phyloP scores from a whole-genome alignment of 2,888 invertebrate species.

The Cantharis rustica region DNA sequence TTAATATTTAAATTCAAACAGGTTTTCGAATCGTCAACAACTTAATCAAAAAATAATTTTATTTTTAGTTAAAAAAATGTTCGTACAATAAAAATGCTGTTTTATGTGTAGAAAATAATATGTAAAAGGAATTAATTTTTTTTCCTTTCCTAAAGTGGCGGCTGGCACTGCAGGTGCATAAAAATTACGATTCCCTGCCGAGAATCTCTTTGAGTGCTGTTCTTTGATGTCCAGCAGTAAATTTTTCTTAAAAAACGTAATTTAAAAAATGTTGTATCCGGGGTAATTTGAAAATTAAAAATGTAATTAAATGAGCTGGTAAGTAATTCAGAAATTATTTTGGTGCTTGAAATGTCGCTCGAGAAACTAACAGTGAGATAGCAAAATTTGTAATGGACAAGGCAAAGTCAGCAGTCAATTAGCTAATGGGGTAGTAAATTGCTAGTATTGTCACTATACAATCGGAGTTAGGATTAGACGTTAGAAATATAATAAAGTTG shows the following conservation, averaged over 20 bases:
- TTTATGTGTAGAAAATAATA: not conserved
- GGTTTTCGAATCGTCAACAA: not conserved
- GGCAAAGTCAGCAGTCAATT: constrained; percentile 49
- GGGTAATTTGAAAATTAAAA: not conserved
- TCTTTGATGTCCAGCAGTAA: not conserved
- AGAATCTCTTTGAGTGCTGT: not conserved
- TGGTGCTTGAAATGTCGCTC: not conserved
- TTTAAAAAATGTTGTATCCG: not conserved
- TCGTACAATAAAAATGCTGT: not conserved
- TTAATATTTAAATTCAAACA: not conserved
- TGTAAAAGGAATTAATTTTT: not conserved
- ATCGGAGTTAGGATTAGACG: constrained; percentile 33
- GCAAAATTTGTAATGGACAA: constrained; percentile 22
- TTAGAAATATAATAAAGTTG: constrained; percentile 14
- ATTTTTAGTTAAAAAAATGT: not conserved
- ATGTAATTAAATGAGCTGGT: not conserved
- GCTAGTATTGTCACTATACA: constrained; percentile 45
- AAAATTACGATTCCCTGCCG: not conserved
- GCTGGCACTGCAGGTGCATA: not conserved
- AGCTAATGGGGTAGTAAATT: constrained; percentile 50
- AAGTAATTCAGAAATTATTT: not conserved
- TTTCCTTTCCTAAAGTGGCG: not conserved
- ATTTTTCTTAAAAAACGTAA: not conserved
- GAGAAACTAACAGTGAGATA: not conserved
- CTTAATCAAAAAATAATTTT: not conserved